A percentile compares a stretch with the other conserved stretches of the same genome.
phyloP scores from a whole-genome alignment of 2,888 invertebrate genomes.

The Hedya salicella region DNA sequence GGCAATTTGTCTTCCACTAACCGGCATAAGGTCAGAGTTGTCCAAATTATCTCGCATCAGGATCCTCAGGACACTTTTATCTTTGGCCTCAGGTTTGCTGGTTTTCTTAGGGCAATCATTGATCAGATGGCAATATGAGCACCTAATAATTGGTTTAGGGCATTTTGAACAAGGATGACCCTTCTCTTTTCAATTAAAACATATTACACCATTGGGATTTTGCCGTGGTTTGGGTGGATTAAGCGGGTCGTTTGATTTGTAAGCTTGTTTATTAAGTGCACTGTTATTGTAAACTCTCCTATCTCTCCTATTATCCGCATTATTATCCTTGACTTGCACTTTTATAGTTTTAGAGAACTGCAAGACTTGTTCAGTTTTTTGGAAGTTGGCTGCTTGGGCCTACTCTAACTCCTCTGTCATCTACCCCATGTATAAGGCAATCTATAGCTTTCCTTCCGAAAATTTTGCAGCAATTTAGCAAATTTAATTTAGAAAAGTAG shows the following conservation, averaged over 20 bases:
- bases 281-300: background rate
- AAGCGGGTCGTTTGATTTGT: no score
- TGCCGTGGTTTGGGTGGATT: background rate
- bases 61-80: no score
- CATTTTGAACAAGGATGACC: slow-evolving; percentile 36
- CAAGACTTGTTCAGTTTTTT: background rate
- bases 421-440: slow-evolving; percentile 1
- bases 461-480: background rate
- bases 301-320: background rate
- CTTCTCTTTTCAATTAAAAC: slow-evolving; percentile 43
- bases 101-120: background rate
- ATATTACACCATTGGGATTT: background rate
- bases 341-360: no score
- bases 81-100: no score
- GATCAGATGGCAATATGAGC: background rate
- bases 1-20: background rate
- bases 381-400: background rate
- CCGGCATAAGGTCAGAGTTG: background rate
- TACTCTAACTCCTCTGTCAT: slow-evolving; percentile 1
- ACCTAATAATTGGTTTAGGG: slow-evolving; percentile 20
- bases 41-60: no score
- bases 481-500: slow-evolving; percentile 26
- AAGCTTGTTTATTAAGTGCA: no score
- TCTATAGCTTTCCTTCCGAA: background rate
- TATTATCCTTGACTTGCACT: no score